Base-by-base conservation (phyloP, 2,797 vertebrate species). In the Heterohyrax brucei region DNA sequence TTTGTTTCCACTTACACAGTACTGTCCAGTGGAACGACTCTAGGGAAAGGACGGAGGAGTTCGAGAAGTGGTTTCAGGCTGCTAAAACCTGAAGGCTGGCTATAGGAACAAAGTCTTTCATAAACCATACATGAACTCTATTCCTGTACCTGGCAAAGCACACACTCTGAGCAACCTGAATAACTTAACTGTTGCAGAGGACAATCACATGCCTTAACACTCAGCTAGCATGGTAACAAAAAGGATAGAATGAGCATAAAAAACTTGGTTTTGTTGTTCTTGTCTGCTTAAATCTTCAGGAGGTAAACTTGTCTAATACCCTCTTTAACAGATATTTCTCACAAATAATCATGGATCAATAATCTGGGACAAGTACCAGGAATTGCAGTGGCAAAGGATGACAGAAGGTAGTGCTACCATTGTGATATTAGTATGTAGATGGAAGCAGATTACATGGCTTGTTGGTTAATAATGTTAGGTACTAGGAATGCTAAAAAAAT, bases 1-100 rank as follows among this genome's bases (percentile, higher is more conserved):
- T 95, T 95, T 98, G 94, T 93, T 98, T 97, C 93, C 86, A 93
- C 95, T 97, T 96, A 96, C 61, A 33, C 88, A 78, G 94, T 96
- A 91, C 93, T 92, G 94, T 87, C 70, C 91, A 96, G 75, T 91
- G 86, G 96, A 93, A 96, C 9, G 70, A 68, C 21, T 39, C 80
- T 50, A 5, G 39, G 22, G 56, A 5, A 6, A 33, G n/a, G 46
- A 76, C 26, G 12, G 6, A 56, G 39, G 92, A 72, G 26, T 7
- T 0, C 50, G 68, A 53, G 61, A 87, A 81, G 61, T 56, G 50
- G 50, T 84, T 89, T 95, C 66, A 73, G 53, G 84, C 62, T 53
- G 79, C 66, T 78, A 26, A 56, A 84, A 92, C 96, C 95, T 95
- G 2, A 89, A 82, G 96, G 75, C 81, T 94, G 94, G 53, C 78